phyloP scores from a whole-genome alignment of 2,113 vertebrate genomes.

The Vulpes ferrilata region DNA sequence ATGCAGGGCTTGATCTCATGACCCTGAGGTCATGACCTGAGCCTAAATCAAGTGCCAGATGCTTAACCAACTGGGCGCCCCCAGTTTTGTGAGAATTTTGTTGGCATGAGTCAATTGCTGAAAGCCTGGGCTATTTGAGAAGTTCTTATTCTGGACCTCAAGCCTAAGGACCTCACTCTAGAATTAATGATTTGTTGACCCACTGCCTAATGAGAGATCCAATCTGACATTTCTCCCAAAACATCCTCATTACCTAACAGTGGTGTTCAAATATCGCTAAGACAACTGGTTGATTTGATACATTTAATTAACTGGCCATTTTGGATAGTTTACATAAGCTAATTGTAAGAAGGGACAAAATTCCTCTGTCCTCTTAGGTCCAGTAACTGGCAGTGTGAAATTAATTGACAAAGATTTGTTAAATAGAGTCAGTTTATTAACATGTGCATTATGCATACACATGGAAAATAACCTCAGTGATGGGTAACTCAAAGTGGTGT shows the following conservation, averaged over 20 bases:
- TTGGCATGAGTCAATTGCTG: neutral
- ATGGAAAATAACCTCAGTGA: neutral
- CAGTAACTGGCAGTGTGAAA: neutral
- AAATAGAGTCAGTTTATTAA: neutral
- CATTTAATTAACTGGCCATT: constrained; percentile 38
- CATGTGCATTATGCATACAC: neutral
- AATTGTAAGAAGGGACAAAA: neutral
- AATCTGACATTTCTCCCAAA: neutral
- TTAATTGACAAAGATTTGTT: neutral
- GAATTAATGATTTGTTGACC: neutral
- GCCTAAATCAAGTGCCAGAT: neutral
- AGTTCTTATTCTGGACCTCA: constrained; percentile 26
- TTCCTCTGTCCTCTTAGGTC: neutral
- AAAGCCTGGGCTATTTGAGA: neutral
- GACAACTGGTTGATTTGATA: constrained; percentile 20
- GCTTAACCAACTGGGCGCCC: neutral
- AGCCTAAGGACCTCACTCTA: neutral
- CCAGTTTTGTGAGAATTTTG: constrained; percentile 14
- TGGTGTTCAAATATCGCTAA: constrained; percentile 38
- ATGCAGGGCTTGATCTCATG: neutral
- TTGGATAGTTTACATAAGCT: constrained; percentile 34
- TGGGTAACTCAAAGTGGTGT: neutral
- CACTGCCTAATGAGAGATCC: neutral
- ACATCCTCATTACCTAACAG: neutral
- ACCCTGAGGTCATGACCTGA: neutral